Percentiles rank a stretch among this genome's conserved stretches.
phyloP scores from a whole-genome alignment of 2,888 invertebrate genomes.

The Oscheius myriophilus region DNA sequence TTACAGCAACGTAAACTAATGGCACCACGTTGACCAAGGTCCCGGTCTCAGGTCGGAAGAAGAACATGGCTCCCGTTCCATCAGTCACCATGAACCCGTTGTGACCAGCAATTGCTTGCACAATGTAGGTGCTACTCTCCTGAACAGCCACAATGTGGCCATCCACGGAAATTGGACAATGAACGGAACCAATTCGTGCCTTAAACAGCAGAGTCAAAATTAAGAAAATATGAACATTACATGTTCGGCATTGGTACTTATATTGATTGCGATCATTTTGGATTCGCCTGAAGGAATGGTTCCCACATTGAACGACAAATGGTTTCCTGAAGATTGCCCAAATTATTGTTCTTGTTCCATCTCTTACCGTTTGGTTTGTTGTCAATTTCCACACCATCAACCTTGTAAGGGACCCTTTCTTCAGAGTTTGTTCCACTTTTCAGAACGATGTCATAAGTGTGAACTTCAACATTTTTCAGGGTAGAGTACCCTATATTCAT shows the following conservation, averaged over 20 bases:
- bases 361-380: constrained; percentile 13
- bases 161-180: constrained; percentile 21
- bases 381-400: constrained; percentile 8
- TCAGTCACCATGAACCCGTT: constrained; percentile 20
- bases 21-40: constrained; percentile 43
- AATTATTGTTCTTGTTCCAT: background rate
- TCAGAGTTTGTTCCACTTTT: background rate
- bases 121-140: constrained; percentile 22
- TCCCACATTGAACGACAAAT: constrained; percentile 19
- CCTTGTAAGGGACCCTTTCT: background rate
- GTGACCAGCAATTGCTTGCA: constrained; percentile 19
- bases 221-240: constrained; percentile 2
- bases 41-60: constrained; percentile 43
- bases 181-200: constrained; percentile 4
- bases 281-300: constrained; percentile 19
- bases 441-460: constrained; percentile 14
- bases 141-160: constrained; percentile 10
- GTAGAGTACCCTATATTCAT: constrained; percentile 50
- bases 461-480: constrained; percentile 32
- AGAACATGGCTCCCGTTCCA: constrained; percentile 32
- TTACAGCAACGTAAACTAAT: constrained; percentile 18
- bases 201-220: background rate
- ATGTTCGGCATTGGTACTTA: constrained; percentile 3
- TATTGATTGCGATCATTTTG: constrained; percentile 20
- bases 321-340: constrained; percentile 6